phyloP scores from a whole-genome alignment of 2,113 vertebrate genomes.

The Python bivittatus region DNA sequence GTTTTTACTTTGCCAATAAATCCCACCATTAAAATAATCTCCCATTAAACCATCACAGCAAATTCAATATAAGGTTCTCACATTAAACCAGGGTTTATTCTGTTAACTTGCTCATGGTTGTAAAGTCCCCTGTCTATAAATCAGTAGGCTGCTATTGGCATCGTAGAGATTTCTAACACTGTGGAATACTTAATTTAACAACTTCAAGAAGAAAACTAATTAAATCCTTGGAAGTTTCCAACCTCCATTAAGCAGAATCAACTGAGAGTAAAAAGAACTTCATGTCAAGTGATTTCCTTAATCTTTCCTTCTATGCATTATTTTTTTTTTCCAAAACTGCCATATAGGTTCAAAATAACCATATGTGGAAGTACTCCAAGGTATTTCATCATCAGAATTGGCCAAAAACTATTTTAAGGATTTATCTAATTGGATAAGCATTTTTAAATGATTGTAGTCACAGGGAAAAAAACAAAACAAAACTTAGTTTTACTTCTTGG shows the following conservation, averaged over 20 bases:
- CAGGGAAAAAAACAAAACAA: not conserved
- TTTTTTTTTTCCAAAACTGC: not conserved
- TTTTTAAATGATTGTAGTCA: not conserved
- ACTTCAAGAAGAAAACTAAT: not conserved
- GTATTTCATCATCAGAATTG: not conserved
- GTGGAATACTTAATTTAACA: conserved; percentile 9
- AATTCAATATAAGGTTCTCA: not conserved
- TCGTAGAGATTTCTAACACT: not conserved
- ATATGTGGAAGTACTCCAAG: not conserved
- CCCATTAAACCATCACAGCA: not conserved
- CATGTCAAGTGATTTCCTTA: not conserved
- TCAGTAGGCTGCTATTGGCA: not conserved
- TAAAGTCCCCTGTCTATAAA: not conserved
- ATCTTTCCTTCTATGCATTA: not conserved
- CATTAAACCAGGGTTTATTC: not conserved
- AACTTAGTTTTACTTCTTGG: not conserved
- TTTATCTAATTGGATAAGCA: not conserved
- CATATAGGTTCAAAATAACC: not conserved
- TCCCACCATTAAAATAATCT: not conserved
- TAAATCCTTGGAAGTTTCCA: not conserved
- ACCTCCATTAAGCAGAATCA: not conserved
- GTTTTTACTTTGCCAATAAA: not conserved
- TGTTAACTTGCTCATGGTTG: not conserved
- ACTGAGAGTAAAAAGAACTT: not conserved
- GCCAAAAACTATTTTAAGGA: not conserved